These are phyloP conservation scores for Drosophila malerkotliana DNA, from an alignment of 1,140 invertebrate genomes.

Conservation along the genomic window DNA sequence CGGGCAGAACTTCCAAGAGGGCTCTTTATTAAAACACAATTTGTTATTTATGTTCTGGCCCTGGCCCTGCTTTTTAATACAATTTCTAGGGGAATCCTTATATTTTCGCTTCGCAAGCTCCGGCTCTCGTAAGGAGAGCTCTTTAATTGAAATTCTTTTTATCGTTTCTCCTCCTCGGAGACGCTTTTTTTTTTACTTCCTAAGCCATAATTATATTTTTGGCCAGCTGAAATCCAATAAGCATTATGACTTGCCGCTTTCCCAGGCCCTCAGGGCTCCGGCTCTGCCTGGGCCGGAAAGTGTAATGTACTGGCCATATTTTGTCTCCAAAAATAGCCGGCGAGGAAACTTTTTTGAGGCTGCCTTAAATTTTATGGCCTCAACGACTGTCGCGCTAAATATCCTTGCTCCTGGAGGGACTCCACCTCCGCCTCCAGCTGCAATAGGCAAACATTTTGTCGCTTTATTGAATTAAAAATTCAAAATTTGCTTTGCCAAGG, in stretches of 20 bases:
- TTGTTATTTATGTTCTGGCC: constrained; percentile 68
- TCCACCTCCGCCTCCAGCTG: constrained; percentile 17
- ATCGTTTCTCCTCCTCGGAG: constrained; percentile 15
- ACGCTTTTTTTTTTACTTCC: constrained; percentile 23
- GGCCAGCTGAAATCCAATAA: constrained; percentile 73
- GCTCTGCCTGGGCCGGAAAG: constrained; percentile 21
- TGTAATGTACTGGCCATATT: constrained; percentile 60
- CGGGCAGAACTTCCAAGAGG: constrained; percentile 46
- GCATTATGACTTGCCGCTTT: constrained; percentile 73
- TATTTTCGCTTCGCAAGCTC: constrained; percentile 8
- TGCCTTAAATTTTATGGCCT: constrained; percentile 69
- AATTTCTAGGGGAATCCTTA: constrained; percentile 46
- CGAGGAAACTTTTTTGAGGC: constrained; percentile 37
- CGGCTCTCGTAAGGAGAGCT: constrained; percentile 39
- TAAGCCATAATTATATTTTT: constrained; percentile 74
- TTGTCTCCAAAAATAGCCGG: constrained; percentile 52
- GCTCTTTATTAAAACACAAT: constrained; percentile 78
- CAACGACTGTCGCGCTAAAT: constrained; percentile 74
- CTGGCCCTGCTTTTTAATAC: constrained; percentile 57
- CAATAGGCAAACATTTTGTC: constrained; percentile 70
- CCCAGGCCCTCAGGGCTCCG: constrained; percentile 17
- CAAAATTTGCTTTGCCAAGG: constrained; percentile 57
- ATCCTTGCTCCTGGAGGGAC: constrained; percentile 31
- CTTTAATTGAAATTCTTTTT: constrained; percentile 77
- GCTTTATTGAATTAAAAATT: constrained; percentile 82